Evolutionary conservation across 1,140 invertebrate genomes (phyloP).

Genomic region (Augochlora pura): DNA sequence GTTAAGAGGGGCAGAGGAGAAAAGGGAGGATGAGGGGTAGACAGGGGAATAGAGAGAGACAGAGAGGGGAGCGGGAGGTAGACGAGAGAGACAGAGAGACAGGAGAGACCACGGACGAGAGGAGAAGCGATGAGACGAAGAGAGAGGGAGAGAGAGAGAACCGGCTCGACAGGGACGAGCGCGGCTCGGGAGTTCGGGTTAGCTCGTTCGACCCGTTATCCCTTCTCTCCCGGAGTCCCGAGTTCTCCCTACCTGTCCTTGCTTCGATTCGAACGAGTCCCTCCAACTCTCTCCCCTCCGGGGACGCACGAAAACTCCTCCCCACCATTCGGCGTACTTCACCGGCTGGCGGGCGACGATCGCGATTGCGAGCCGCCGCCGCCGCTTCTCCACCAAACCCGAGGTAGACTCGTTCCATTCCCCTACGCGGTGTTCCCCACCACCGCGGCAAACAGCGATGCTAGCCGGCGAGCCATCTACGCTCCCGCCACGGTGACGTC

Average conservation of each 20-base stretch:
- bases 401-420: constrained; percentile 75
- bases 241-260: constrained; percentile 68
- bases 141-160: constrained; percentile 47
- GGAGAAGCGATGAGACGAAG: constrained; percentile 30
- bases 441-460: constrained; percentile 21
- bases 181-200: constrained; percentile 72
- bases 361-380: constrained; percentile 63
- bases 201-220: constrained; percentile 81
- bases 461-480: constrained; percentile 75
- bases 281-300: constrained; percentile 24
- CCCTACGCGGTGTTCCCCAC: constrained; percentile 68
- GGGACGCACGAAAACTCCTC: constrained; percentile 44
- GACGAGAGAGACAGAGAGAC: neutral
- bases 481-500: constrained; percentile 82
- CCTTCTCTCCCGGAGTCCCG: constrained; percentile 66
- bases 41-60: no score
- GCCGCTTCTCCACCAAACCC: constrained; percentile 21
- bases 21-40: constrained; percentile 7
- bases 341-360: constrained; percentile 62
- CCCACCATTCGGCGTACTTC: constrained; percentile 34
- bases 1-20: constrained; percentile 11
- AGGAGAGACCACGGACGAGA: constrained; percentile 18
- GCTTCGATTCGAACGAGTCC: constrained; percentile 68
- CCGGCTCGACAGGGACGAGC: constrained; percentile 43
- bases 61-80: no score